phyloP scores from a whole-genome alignment of 37 sponge, comb jelly and placozoan genomes.

The Hormiphora californensis region DNA sequence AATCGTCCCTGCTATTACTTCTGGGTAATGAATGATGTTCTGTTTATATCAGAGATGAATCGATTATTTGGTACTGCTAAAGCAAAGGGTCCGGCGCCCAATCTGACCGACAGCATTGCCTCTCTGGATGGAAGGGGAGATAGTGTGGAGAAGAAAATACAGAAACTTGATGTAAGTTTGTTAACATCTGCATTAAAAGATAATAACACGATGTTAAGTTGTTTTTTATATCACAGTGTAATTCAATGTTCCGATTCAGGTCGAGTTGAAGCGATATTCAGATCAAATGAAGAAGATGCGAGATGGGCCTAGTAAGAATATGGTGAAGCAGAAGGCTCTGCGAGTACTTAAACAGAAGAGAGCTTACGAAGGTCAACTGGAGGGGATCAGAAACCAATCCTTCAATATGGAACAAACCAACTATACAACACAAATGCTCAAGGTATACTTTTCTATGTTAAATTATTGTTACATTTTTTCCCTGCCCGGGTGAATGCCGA shows the following conservation, averaged over 20 bases:
- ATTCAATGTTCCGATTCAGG: no score
- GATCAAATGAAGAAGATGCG: slow-evolving; percentile 99
- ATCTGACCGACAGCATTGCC: slow-evolving; percentile 81
- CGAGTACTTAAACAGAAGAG: slow-evolving; percentile 95
- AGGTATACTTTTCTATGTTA: slow-evolving; percentile 55
- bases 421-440: slow-evolving; percentile 91
- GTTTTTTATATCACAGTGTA: background rate
- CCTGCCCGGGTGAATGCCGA: no score
- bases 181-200: background rate
- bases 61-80: slow-evolving; percentile 78
- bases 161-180: slow-evolving; percentile 72
- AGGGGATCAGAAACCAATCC: slow-evolving; percentile 84
- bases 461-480: background rate
- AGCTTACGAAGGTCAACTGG: slow-evolving; percentile 85
- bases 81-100: slow-evolving; percentile 89
- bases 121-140: slow-evolving; percentile 84
- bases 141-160: slow-evolving; percentile 96
- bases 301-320: slow-evolving; percentile 95
- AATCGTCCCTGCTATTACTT: no score
- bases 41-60: slow-evolving; percentile 70
- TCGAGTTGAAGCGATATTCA: slow-evolving; percentile 87
- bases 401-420: slow-evolving; percentile 99
- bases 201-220: background rate
- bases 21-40: no score
- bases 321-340: slow-evolving; percentile 96